Evolutionary conservation across 2,888 invertebrate genomes (phyloP), one percentile per base, ranked within the genome.

Genomic region (Erebia aethiops): DNA sequence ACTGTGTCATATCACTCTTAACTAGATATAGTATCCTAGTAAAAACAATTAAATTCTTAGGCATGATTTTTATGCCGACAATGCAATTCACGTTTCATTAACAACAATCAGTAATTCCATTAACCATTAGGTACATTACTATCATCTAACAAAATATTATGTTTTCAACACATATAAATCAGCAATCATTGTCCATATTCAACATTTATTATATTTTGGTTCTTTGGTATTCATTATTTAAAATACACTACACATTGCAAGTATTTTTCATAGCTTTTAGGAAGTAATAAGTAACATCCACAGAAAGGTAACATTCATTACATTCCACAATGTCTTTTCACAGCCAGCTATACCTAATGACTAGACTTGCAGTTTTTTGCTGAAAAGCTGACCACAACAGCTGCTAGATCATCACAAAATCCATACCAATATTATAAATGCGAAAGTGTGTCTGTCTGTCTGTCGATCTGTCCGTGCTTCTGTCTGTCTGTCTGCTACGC

Each of bases 291-390:
- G 14, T 57, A 56, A 18, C 11, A 57, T 61, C 43, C 18, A 61
- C 21, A 46, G n/a, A 57, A 61, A 41, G n/a, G 14, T 58, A 60
- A 67, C 41, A 66, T 67, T 56, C 52, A 66, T 71, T 64, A 63
- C 67, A 69, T 72, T 73, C 69, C 69, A 52, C 73, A 72, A 76
- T 88, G 86, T 88, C 89, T 89, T 90, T 90, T 90, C 89, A 90
- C 89, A 91, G 88, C 90, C 89, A 35, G 35, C 35, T 86, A 88
- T 85, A 84, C 76, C 81, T 86, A 89, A 88, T 88, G 91, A 91
- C 92, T 92, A 92, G 91, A 88, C 80, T 79, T 81, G 35, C 35
- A 35, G 10, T 54, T 54, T 10, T 46, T 13, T 11, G 46, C 46
- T 11, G 46, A 11, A 13, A 56, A 26, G 16, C 9, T 21, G 9